Percentiles rank a stretch among this genome's conserved stretches.
These are phyloP conservation scores for Lateolabrax maculatus DNA, from an alignment of 2,797 vertebrate species.

Conservation along the genomic window DNA sequence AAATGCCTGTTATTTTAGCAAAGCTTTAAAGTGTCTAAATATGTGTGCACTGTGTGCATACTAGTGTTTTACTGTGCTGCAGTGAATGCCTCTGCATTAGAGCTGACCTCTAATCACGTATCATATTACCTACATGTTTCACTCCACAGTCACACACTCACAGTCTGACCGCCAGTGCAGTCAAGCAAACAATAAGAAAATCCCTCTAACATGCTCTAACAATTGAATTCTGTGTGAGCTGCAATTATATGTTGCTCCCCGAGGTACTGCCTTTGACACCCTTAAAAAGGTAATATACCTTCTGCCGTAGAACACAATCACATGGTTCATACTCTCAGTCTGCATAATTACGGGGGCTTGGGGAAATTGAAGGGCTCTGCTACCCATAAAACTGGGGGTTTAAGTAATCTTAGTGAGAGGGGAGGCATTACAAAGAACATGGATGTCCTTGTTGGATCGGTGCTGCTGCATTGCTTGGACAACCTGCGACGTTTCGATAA, in stretches of 20 bases:
- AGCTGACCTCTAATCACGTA: slow-evolving; percentile 54
- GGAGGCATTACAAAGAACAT: slow-evolving; percentile 65
- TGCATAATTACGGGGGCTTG: slow-evolving; percentile 79
- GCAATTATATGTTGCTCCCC: slow-evolving; percentile 72
- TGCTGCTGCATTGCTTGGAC: slow-evolving; percentile 51
- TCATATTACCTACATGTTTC: slow-evolving; percentile 60
- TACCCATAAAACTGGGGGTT: slow-evolving; percentile 73
- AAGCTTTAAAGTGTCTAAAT: not conserved
- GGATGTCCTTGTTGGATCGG: slow-evolving; percentile 67
- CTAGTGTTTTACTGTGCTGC: slow-evolving; percentile 2
- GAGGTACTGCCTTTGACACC: slow-evolving; percentile 72
- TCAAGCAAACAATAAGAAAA: slow-evolving; percentile 82
- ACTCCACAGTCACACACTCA: slow-evolving; percentile 44
- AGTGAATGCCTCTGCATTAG: slow-evolving; percentile 32
- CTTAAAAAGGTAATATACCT: slow-evolving; percentile 78
- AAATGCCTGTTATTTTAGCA: not conserved
- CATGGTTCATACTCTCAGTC: slow-evolving; percentile 71
- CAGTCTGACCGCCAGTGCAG: slow-evolving; percentile 64
- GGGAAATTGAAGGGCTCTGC: slow-evolving; percentile 72
- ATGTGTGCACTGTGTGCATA: not conserved
- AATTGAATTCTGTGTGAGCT: slow-evolving; percentile 71
- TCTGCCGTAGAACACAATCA: slow-evolving; percentile 69
- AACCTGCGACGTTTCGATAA: slow-evolving; percentile 57
- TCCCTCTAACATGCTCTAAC: slow-evolving; percentile 71
- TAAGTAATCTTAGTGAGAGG: slow-evolving; percentile 73